A percentile compares a stretch with the other conserved stretches of the same genome.
Conservation (phyloP, 2,888 invertebrate genomes). For the Calameuta filiformis region DNA sequence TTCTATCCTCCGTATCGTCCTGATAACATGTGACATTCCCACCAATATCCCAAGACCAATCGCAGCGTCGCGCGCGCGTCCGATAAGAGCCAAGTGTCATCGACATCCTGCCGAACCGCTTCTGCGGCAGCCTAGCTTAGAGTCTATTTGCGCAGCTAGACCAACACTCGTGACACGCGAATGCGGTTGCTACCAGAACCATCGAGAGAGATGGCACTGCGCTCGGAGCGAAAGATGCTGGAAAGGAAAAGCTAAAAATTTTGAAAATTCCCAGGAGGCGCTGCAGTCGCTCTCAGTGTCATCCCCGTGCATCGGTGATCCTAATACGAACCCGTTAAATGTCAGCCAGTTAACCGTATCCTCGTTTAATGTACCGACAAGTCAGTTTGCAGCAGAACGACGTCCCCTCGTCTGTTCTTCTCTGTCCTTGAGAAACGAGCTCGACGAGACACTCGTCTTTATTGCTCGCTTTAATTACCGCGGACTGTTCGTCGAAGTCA, state of each 20-base stretch:
- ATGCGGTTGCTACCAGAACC: background rate
- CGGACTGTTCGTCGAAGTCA: no score
- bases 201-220: constrained; percentile 5
- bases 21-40: background rate
- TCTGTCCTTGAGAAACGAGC: no score
- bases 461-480: no score
- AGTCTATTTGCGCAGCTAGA: constrained; percentile 55
- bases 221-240: constrained; percentile 5
- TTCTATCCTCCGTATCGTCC: background rate
- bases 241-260: background rate
- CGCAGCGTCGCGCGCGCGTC: constrained; percentile 13
- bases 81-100: constrained; percentile 45
- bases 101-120: constrained; percentile 35
- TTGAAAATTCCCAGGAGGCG: background rate
- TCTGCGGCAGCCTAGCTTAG: constrained; percentile 22
- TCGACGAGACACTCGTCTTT: no score
- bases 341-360: no score
- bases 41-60: constrained; percentile 10
- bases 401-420: no score
- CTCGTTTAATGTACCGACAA: no score
- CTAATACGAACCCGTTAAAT: no score
- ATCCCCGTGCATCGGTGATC: no score
- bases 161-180: constrained; percentile 37
- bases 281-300: no score
- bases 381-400: no score